Base-by-base conservation (phyloP, 2,797 vertebrate species). In the Argyrosomus regius region DNA sequence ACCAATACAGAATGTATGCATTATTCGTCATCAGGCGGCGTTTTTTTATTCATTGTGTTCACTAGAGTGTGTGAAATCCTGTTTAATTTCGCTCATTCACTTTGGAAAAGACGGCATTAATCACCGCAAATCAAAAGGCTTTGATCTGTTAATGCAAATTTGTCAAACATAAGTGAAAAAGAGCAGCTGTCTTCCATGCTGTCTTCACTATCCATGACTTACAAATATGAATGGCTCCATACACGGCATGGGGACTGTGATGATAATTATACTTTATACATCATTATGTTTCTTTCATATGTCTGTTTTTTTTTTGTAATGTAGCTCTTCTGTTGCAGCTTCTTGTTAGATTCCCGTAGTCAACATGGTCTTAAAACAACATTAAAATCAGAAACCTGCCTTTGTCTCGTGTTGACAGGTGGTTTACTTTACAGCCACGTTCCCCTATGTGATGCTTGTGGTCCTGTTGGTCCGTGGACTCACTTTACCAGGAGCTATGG, bases 341-440 rank as follows among this genome's bases (percentile, higher is more conserved):
- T 62, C 43, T 26, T 45, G 8, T 64, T n/a, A 20, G 10, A 52
- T 59, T 60, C 53, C 3, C 62, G 11, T 31, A 17, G 50, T 35
- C 7, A 39, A 12, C 13, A 3, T 1, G 56, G 20, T 10, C 18
- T 18, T 5, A 71, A 43, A 61, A 53, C 26, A 59, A 28, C 31
- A 31, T 50, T 62, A 46, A 49, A 31, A 63, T 28, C 10, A 18
- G 1, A 52, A 46, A 64, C 56, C 17, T 31, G 20, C n/a, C 7
- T 65, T 60, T 81, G 22, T 70, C 52, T 77, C 46, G 0, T 80
- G 20, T 89, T 72, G 53, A 68, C 84, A 94, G 92, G 94, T 94
- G 24, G 96, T 98, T 28, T 98, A 98, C 85, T 97, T 98, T 84
- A 97, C 97, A 0, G 97, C 97, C 87, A 97, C 96, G 0, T 98